Evolutionary conservation across 1,140 invertebrate genomes (phyloP).

Genomic region (Cotesia typhae): DNA sequence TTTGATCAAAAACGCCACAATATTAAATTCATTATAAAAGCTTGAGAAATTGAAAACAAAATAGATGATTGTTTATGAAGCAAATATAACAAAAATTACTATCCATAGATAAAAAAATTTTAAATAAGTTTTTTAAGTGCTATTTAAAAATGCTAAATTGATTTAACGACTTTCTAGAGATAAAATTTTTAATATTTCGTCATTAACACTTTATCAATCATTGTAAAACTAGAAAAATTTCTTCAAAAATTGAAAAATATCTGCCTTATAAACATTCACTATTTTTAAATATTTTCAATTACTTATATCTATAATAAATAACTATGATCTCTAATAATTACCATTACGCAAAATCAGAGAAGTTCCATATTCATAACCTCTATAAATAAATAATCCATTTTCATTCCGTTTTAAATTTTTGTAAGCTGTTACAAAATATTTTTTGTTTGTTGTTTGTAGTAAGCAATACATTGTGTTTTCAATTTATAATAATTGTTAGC

Average conservation of each 20-base stretch:
- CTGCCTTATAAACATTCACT: neutral
- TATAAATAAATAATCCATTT: neutral
- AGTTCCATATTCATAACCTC: neutral
- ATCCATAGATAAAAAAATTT: neutral
- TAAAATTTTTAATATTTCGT: neutral
- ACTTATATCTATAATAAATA: neutral
- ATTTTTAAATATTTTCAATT: slow-evolving; percentile 5
- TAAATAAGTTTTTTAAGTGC: neutral
- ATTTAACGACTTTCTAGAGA: neutral
- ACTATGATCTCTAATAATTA: neutral
- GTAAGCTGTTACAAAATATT: neutral
- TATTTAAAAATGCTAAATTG: neutral
- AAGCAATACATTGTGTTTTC: neutral
- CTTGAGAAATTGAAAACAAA: neutral
- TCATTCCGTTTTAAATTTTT: neutral
- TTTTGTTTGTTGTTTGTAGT: neutral
- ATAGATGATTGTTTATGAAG: neutral
- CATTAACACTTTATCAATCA: neutral
- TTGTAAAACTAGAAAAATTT: neutral
- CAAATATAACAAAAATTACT: neutral
- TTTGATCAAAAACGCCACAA: neutral
- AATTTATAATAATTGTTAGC: neutral
- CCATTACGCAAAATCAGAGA: neutral
- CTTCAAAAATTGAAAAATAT: neutral
- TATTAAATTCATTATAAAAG: neutral